phyloP scores from a whole-genome alignment of 2,888 invertebrate genomes.

The Apodemia arnacis region DNA sequence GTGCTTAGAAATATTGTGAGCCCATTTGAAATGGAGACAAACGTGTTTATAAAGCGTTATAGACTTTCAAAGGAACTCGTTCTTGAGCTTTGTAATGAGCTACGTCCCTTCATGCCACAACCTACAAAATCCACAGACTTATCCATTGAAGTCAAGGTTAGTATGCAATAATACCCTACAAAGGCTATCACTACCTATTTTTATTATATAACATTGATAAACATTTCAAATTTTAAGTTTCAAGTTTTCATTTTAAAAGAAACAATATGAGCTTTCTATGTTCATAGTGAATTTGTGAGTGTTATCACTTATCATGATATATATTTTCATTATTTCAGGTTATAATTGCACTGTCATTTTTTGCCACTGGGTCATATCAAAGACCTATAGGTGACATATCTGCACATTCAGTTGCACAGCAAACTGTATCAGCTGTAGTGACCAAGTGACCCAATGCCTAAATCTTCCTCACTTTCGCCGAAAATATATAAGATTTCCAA shows the following conservation, averaged over 20 bases:
- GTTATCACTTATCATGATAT: too few species aligned
- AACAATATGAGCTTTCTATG: too few species aligned
- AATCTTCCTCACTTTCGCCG: not conserved
- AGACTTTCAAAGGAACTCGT: slow-evolving; percentile 19
- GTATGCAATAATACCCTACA: not conserved
- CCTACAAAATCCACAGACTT: slow-evolving; percentile 29
- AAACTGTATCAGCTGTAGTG: slow-evolving; percentile 9
- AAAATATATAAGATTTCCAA: not conserved
- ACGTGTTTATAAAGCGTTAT: not conserved
- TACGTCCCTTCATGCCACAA: slow-evolving; percentile 2
- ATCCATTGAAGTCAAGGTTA: slow-evolving; percentile 27
- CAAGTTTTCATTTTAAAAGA: too few species aligned
- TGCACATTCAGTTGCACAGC: slow-evolving; percentile 26
- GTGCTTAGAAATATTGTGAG: not conserved
- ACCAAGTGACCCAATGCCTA: not conserved
- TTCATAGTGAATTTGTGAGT: too few species aligned
- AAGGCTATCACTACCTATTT: too few species aligned
- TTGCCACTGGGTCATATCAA: slow-evolving; percentile 51
- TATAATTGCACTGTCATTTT: slow-evolving; percentile 45
- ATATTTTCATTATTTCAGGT: slow-evolving; percentile 34
- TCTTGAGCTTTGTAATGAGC: slow-evolving; percentile 25
- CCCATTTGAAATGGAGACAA: not conserved
- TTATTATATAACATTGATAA: too few species aligned
- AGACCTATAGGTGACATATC: slow-evolving; percentile 25
- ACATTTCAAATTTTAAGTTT: not conserved